Conservation (phyloP, 2,113 vertebrate genomes). For the Dromiciops gliroides region DNA sequence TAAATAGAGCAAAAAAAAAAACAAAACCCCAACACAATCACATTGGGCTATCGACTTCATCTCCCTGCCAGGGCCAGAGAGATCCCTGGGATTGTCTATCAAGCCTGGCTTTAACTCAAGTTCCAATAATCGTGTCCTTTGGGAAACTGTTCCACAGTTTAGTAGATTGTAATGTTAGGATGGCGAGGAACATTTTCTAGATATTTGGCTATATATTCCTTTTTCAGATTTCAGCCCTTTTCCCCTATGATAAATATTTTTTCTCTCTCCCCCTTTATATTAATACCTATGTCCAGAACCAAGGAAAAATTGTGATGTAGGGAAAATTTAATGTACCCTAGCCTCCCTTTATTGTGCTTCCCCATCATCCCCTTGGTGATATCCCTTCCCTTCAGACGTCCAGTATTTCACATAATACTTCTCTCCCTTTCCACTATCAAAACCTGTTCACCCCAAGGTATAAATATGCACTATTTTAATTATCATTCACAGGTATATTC, state of each 20-base stretch:
- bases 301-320: neutral
- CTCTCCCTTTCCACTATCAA: neutral
- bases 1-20: neutral
- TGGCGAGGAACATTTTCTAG: neutral
- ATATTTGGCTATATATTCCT: neutral
- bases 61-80: neutral
- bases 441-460: neutral
- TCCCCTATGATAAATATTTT: neutral
- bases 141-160: slow-evolving; percentile 18
- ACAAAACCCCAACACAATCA: neutral
- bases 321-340: neutral
- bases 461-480: neutral
- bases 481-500: neutral
- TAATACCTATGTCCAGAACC: neutral
- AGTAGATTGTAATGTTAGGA: neutral
- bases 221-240: neutral
- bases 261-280: neutral
- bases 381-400: neutral
- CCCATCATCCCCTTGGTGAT: neutral
- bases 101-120: neutral
- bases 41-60: neutral
- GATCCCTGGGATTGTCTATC: neutral
- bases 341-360: neutral
- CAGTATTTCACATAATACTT: neutral
- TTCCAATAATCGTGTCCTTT: neutral